Conservation (phyloP, 2,888 invertebrate genomes). For the Trachelus troglodyta region DNA sequence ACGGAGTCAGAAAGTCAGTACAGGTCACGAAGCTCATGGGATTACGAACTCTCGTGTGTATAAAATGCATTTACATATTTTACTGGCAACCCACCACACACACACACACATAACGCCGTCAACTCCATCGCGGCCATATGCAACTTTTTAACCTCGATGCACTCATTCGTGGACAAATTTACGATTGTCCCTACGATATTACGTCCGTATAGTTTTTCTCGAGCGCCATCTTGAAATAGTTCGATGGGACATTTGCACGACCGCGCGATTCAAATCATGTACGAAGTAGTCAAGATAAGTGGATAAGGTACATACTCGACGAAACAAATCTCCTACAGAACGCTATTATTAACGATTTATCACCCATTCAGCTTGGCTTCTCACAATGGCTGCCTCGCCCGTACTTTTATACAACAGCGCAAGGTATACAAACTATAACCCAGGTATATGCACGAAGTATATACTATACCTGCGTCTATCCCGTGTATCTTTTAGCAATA, state of each 20-base stretch:
- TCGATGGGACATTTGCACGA: not conserved
- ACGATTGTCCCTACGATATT: not conserved
- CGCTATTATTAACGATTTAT: slow-evolving; percentile 30
- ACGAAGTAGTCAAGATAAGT: not conserved
- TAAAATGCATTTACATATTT: not conserved
- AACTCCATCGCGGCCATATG: not conserved
- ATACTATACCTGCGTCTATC: not conserved
- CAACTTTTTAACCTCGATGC: not conserved
- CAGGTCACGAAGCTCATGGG: not conserved
- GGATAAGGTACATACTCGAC: slow-evolving; percentile 8
- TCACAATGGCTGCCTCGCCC: slow-evolving; percentile 18
- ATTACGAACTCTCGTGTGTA: not conserved
- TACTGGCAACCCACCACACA: not conserved
- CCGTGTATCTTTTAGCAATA: not conserved
- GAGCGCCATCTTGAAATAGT: not conserved
- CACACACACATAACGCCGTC: not conserved
- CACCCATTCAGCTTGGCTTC: slow-evolving; percentile 26
- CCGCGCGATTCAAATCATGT: not conserved
- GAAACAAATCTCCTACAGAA: slow-evolving; percentile 13
- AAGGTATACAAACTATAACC: not conserved
- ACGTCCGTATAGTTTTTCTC: not conserved
- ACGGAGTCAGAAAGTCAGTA: not conserved
- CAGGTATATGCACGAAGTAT: not conserved
- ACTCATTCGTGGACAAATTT: not conserved
- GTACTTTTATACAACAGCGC: not conserved